Evolutionary conservation across 2,888 invertebrate species (phyloP), one percentile per base, ranked within the genome.

Genomic region (Clistopyga incitator): DNA sequence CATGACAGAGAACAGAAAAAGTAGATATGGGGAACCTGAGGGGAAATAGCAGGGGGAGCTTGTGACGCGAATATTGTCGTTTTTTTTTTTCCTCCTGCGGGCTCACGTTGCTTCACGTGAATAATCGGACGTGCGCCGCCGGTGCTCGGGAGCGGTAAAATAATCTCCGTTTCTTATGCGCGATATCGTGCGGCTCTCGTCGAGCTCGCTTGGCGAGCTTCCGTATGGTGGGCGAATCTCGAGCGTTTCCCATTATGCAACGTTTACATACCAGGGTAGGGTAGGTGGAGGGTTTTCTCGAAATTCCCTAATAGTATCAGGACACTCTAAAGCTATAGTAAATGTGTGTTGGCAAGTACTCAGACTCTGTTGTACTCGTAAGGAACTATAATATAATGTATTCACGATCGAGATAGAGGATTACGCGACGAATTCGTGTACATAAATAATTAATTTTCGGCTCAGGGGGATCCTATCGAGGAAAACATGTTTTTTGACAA

Each of bases 151-250:
- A 76, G 79, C 47, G 59, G 52, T 80, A 68, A 83, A 77, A 83
- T 83, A 83, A 83, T 83, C 79, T 83, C 77, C 77, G 77, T 77
- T 80, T 80, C 83, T 80, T 83, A 83, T 80, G 83, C 83, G 72
- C 76, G 79, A 83, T 83, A 83, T 76, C 83, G 83, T 52, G 52
- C 77, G 59, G 25, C 72, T 68, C 34, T 72, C 65, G 34, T 11
- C 61, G 77, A 29, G 75, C 47, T 47, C 50, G 52, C 56, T 61
- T 29, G 25, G 59, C 29, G 72, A 50, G 74, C 74, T 61, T 74
- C 29, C 25, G 61, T 11, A 47, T 34, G 61, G 38, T 6, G 56
- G 18, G 68, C 47, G 61, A 78, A 75, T 82, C 47, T 82, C 70
- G 65, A 71, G 71, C 79, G 64, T 76, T 76, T 70, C 59, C 75